Base-by-base conservation (phyloP, 2,797 vertebrate genomes). In the Cyclopterus lumpus region DNA sequence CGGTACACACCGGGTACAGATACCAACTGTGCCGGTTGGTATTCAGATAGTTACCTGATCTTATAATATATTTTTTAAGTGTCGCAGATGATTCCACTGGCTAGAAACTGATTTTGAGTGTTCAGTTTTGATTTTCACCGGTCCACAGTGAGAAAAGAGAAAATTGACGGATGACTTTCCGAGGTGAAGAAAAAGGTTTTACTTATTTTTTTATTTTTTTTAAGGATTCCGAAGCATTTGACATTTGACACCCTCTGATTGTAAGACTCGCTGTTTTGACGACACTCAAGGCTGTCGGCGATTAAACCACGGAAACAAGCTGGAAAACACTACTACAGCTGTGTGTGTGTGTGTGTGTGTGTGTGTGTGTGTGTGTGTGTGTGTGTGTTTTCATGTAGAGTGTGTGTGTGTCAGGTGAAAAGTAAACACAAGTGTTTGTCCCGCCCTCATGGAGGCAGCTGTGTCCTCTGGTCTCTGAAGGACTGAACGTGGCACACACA, bases 281-380 rank as follows among this genome's bases (percentile, higher is more conserved):
- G 59, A 40, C 18, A 53, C 42, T 84, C 30, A 44, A 85, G 79
- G 70, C 53, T 15, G 42, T 30, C 6, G 3, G 18, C 46, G 70
- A 65, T 79, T 72, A 53, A 74, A 71, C 30, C 15, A 16, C 34
- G 44, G 36, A 75, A 75, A 54, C 44, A 10, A 24, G 30, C 81
- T 67, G 75, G 34, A 74, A 73, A 73, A 75, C 36, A 62, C 68
- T 2, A 6, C 46, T 2, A 6, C 46, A 24, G n/a, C 7, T 0
- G 6, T 20, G 49, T 18, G 2, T 42, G 18, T 65, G 55, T 55
- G 38, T 32, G 51, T 26, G 30, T 16, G 40, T 8, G 55, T 22
- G 10, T 20, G 18, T 57, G 26, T 30, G 15, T 55, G 28, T 53
- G 10, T 54, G 53, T 32, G 28, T 57, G 24, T 32, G 54, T n/a